A percentile compares a stretch with the other conserved stretches of the same genome.
Evolutionary conservation across 2,888 invertebrate genomes (phyloP).

Genomic region (Fragum sueziense): DNA sequence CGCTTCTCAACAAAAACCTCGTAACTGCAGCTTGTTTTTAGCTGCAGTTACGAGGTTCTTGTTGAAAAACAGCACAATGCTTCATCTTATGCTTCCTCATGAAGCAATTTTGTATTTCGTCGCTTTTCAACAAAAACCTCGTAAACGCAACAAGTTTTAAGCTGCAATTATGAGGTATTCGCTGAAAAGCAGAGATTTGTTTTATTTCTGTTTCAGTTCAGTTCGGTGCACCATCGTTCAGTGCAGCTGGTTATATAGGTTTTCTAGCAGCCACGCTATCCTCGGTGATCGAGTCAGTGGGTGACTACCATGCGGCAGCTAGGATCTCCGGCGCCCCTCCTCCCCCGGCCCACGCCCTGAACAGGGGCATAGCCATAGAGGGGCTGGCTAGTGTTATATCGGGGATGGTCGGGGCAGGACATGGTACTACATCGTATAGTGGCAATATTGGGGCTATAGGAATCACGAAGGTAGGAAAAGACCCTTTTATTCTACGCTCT

Average conservation of each 20-base stretch:
- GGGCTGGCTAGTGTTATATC: slow-evolving; percentile 92
- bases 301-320: slow-evolving; percentile 95
- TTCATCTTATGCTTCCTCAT: too few relatives aligned
- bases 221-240: slow-evolving; percentile 78
- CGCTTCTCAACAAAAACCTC: too few relatives aligned
- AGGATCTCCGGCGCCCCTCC: slow-evolving; percentile 87
- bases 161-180: too few relatives aligned
- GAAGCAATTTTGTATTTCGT: too few relatives aligned
- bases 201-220: slow-evolving; percentile 80
- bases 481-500: too few relatives aligned
- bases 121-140: too few relatives aligned
- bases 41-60: too few relatives aligned
- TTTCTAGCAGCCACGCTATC: slow-evolving; percentile 76
- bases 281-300: slow-evolving; percentile 84
- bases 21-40: too few relatives aligned
- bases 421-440: slow-evolving; percentile 94
- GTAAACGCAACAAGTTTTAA: too few relatives aligned
- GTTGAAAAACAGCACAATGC: too few relatives aligned
- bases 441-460: slow-evolving; percentile 95
- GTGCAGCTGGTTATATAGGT: slow-evolving; percentile 74
- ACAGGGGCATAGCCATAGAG: slow-evolving; percentile 88
- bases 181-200: too few relatives aligned
- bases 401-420: slow-evolving; percentile 92
- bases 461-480: slow-evolving; percentile 89
- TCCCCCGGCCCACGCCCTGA: slow-evolving; percentile 93